Evolutionary conservation across 2,113 vertebrate species (phyloP), one percentile per base, ranked within the genome.

Genomic region (Proterorhinus semilunaris): DNA sequence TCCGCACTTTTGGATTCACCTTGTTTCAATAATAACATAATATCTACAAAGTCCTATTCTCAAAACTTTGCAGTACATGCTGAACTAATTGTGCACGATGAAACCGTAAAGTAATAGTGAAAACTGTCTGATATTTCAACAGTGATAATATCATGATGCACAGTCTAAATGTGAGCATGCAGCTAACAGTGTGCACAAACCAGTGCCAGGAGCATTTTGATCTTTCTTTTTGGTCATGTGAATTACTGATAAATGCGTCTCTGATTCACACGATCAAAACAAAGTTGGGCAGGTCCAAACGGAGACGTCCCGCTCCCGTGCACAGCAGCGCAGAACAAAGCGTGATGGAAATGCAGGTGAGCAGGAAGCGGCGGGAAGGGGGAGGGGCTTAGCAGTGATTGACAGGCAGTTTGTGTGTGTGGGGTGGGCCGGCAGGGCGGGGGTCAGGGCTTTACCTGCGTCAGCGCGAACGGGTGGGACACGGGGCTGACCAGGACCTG

Each of bases 401-500:
- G 65, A 77, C 66, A 82, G 72, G 75, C 36, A 43, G 66, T 55
- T 1, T 36, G 27, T 80, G 95, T 36, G 72, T 0, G 89, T n/a
- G 45, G 6, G 36, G 27, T 36, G 27, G 27, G 27, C 2, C 2
- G 27, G 27, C 27, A 36, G 45, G 66, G 55, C 80, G 95, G 12
- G 92, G 1, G 72, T 0, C 90, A 13, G 45, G 6, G 36, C 59
- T 71, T 76, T 93, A 99, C 98, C 96, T 99, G 97, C 3, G 98
- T 99, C 68, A 98, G 93, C 48, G 97, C 97, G 71, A 99, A 99
- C 1, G 98, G 98, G 78, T 99, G 98, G 0, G 95, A 96, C 61
- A 99, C 95, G 0, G 96, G 96, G 87, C 93, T 96, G 85, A 99
- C 92, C 50, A 99, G 91, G 64, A 98, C 87, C 83, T 98, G 96